Evolutionary conservation across 2,113 vertebrate species (phyloP), one percentile per base, ranked within the genome.

Genomic region (Engraulis encrasicolus): DNA sequence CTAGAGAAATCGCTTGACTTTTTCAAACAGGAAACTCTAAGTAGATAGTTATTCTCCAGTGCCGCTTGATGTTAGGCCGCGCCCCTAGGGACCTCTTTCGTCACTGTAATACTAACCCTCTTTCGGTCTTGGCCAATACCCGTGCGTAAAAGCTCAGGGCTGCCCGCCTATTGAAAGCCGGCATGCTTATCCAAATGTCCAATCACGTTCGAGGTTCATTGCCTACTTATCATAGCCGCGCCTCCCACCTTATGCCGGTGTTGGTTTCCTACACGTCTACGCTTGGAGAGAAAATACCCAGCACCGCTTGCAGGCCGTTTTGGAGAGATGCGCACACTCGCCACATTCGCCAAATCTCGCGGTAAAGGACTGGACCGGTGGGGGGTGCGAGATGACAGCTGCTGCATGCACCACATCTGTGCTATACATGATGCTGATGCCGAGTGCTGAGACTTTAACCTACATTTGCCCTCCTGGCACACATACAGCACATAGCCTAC

Each of bases 61-160:
- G 78, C 23, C n/a, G 66, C 84, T 66, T 66, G 12, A 17, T 23
- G 0, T 2, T 23, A 88, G 61, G 50, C 82, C 89, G 79, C 89
- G 18, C 87, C 89, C 40, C 14, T 6, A 34, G 50, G 61, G 86
- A 31, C 81, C 78, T 15, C 27, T 71, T 50, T 81, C 12, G 14
- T 45, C 14, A 11, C 2, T 58, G 17, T 48, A 50, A 78, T 6
- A 87, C 79, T 61, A 23, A 0, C 66, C 18, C 1, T 40, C 78
- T 79, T 49, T 20, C 82, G 92, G 84, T 91, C 90, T 78, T 82
- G 82, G 82, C 89, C 89, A 93, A 94, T 90, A 85, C 81, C 6
- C 81, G 48, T 50, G 31, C 34, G 86, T 82, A 50, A 49, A 89
- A 84, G 88, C 37, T 31, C 37, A 0, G 0, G 0, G 37, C 6